Evolutionary conservation across 2,113 vertebrate genomes (phyloP), one percentile per base, ranked within the genome.

Genomic region (Cyprinodon brontotheroides): DNA sequence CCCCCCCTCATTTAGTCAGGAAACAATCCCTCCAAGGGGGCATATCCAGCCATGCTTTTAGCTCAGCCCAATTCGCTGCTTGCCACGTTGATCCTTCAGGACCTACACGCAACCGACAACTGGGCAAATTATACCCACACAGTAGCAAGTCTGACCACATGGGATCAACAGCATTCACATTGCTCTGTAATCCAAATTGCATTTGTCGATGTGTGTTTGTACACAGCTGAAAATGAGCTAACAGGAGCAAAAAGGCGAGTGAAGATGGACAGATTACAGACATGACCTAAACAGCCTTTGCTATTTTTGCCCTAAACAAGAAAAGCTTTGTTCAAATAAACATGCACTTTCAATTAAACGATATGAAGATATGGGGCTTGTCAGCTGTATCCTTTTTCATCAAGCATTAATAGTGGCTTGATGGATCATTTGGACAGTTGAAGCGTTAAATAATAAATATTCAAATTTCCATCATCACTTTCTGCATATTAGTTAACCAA

Each of bases 101-200:
- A 43, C 70, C 70, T 22, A 14, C 73, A 66, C 15, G 48, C 68
- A 77, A 64, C 36, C 57, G 43, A 67, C 53, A 65, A 15, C 65
- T 72, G 57, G 78, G 68, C 57, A 69, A 57, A 57, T 76, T 80
- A 69, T 45, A 69, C 41, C 20, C 53, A 68, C 57, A 67, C 43
- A 53, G 50, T 3, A 61, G 63, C 65, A 68, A 62, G n/a, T 13
- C n/a, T 11, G 61, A n/a, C 62, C 71, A n/a, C 47, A 53, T 65
- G 84, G 68, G 82, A 80, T 48, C 61, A 20, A 59, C n/a, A 48
- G 67, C 66, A 80, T 86, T 86, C 84, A 76, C 69, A 76, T 62
- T 70, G 75, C 77, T 73, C 64, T 74, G 61, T 85, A 84, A 84
- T 82, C 79, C 79, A 72, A 66, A 84, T 57, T 79, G 66, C 70